Conservation (phyloP, 2,113 vertebrate genomes). For the Cettia cetti region DNA sequence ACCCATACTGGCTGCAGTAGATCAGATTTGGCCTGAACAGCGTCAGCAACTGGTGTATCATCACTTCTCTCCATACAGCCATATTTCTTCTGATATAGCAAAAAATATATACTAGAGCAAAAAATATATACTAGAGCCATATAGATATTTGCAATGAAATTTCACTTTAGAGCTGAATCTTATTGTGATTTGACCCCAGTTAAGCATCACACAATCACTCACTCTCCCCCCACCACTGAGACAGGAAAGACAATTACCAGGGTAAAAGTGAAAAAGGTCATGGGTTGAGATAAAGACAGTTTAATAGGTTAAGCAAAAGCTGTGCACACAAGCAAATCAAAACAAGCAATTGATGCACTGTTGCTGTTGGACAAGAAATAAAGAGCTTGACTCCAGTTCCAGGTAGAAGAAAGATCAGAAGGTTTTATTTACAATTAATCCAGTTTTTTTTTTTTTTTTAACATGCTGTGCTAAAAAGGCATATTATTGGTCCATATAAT, state of each 20-base stretch:
- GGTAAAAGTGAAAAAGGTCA: neutral
- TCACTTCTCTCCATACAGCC: neutral
- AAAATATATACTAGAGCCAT: neutral
- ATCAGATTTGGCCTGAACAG: neutral
- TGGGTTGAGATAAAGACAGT: neutral
- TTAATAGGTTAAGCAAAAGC: neutral
- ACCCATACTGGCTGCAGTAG: neutral
- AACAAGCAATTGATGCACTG: neutral
- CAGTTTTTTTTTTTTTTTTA: no score
- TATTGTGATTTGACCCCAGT: neutral
- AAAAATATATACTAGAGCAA: neutral
- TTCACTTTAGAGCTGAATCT: neutral
- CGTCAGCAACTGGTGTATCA: neutral
- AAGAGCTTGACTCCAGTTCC: no score
- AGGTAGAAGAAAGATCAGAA: no score
- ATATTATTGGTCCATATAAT: no score
- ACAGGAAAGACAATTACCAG: neutral
- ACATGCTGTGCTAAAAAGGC: no score
- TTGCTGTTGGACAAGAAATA: no score
- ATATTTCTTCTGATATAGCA: neutral
- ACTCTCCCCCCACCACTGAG: neutral
- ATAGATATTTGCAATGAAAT: neutral
- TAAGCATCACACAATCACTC: neutral
- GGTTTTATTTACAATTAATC: no score
- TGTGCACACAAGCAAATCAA: neutral